Evolutionary conservation across 2,113 vertebrate genomes (phyloP).

Genomic region (Otolemur garnettii): DNA sequence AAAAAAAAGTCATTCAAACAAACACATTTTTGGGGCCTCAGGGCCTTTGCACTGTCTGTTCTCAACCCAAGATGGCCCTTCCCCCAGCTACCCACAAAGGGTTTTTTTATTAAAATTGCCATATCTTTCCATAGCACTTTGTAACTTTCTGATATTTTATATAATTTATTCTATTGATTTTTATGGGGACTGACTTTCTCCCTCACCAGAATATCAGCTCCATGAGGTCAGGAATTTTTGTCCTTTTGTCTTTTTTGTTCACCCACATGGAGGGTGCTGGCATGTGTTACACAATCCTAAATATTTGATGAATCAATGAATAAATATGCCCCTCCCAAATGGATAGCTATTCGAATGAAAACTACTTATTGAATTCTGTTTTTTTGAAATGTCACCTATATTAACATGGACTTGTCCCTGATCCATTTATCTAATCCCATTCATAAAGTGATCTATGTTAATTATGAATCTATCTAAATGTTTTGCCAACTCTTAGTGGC

Average conservation of each 20-base stretch:
- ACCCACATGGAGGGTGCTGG: background rate
- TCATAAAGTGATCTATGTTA: background rate
- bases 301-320: background rate
- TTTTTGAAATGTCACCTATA: slow-evolving; percentile 17
- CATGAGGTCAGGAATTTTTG: background rate
- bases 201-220: background rate
- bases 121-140: background rate
- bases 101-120: background rate
- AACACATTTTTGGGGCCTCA: background rate
- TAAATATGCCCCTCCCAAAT: background rate
- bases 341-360: background rate
- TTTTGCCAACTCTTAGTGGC: background rate
- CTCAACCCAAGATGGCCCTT: background rate
- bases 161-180: background rate
- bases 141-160: background rate
- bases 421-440: background rate
- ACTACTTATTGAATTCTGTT: background rate
- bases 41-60: background rate
- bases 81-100: background rate
- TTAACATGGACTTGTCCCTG: background rate
- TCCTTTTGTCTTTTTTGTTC: background rate
- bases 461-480: background rate
- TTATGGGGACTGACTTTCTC: background rate
- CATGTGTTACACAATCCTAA: background rate
- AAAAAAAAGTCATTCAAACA: background rate